A percentile compares a stretch with the other conserved stretches of the same genome.
Evolutionary conservation across 2,797 vertebrate species (phyloP).

Genomic region (Catostomus latipinnis): DNA sequence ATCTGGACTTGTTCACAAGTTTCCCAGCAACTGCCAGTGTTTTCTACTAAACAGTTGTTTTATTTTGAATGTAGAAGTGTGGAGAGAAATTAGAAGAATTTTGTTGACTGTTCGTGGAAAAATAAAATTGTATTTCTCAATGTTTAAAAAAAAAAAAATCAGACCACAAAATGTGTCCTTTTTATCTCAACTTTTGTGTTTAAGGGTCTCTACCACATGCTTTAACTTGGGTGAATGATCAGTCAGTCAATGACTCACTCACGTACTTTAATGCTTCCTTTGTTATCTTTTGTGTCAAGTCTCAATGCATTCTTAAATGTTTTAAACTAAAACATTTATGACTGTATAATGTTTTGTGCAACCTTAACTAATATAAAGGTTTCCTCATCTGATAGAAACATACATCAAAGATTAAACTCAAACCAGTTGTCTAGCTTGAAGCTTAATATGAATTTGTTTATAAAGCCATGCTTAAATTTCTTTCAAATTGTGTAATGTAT

Average conservation of each 20-base stretch:
- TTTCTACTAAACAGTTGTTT: background rate
- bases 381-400: background rate
- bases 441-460: background rate
- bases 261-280: constrained; percentile 35
- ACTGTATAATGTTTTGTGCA: background rate
- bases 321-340: constrained; percentile 27
- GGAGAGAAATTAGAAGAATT: background rate
- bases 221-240: constrained; percentile 47
- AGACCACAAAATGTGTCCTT: background rate
- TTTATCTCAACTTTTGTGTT: constrained; percentile 20
- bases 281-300: constrained; percentile 1
- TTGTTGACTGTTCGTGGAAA: background rate
- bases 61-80: background rate
- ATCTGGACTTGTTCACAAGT: constrained; percentile 38
- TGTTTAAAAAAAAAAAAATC: background rate
- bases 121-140: background rate
- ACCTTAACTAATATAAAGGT: too few relatives aligned
- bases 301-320: constrained; percentile 15
- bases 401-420: background rate
- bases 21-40: constrained; percentile 16
- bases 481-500: constrained; percentile 26
- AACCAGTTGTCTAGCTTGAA: background rate
- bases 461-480: background rate
- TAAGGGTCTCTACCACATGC: constrained; percentile 6
- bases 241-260: constrained; percentile 30